Evolutionary conservation across 2,797 vertebrate species (phyloP), one percentile per base, ranked within the genome.

Genomic region (Spinus pinus): DNA sequence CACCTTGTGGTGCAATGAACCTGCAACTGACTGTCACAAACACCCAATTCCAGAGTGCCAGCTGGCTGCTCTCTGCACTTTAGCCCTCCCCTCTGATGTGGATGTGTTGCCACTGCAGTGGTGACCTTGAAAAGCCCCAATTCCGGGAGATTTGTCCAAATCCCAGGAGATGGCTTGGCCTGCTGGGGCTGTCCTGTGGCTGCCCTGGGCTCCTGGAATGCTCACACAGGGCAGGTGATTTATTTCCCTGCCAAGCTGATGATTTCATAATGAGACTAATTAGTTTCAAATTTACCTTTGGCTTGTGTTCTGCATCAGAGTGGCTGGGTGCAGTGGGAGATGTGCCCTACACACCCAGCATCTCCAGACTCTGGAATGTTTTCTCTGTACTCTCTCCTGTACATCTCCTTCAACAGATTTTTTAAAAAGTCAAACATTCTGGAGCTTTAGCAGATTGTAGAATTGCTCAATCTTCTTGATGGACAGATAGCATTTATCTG

Each of bases 361-460:
- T 30, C 14, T 39, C 39, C 28, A 64, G 37, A 21, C 10, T 30
- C 19, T 58, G 70, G 12, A 56, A 20, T 3, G 1, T 31, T 61
- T 58, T 24, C 18, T 70, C 7, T 1, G 0, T 24, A 1, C 7
- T 46, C 8, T n/a, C 15, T n/a, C 35, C 39, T 42, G 0, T 37
- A 0, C 5, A 25, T 54, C 21, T 77, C 18, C 60, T 77, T 80
- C 75, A 73, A 7, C 20, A 69, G 46, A 47, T 72, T 51, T 74
- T 31, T 4, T 3, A 23, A 18, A 24, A 66, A 37, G 47, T 82
- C 62, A 37, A 85, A 60, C 8, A 16, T 53, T 64, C 20, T 51
- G 28, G 14, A 28, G 24, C 14, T 83, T 83, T 17, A 71, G 46
- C 46, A 79, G 11, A 28, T 57, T 44, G 81, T 56, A 50, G 24